Evolutionary conservation across 2,888 invertebrate species (phyloP), one percentile per base, ranked within the genome.

Genomic region (Pecten maximus): DNA sequence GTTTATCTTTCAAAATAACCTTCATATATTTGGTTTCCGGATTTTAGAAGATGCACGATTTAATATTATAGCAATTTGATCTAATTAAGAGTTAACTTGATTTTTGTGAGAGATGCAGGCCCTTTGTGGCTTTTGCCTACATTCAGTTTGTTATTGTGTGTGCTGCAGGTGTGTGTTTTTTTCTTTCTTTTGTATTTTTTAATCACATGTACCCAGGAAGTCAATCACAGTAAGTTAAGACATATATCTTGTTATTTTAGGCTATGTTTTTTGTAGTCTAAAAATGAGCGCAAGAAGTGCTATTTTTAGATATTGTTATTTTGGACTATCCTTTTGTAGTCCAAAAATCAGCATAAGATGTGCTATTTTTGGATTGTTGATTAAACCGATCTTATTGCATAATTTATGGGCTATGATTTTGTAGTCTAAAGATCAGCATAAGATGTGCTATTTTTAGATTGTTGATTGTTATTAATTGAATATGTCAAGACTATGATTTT

Each of bases 261-360:
- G 74, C 74, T 74, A 74, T 74, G 74, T 28, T 74, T 74, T 74
- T 74, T 74, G 74, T 74, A 74, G 74, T 74, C 74, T 74, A 74
- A 74, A 74, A 74, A 74, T 74, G 74, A 74, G 74, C 74, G 35
- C 74, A 74, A 74, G 74, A 74, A 74, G 74, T 74, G 74, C 74
- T 74, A 74, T 74, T 74, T 74, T 74, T 74, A 74, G 74, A 74
- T 74, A 74, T 74, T 74, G 74, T 74, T 74, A 74, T 74, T 74
- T 74, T 74, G 35, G 74, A 74, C 74, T 74, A 74, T 74, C 74
- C 74, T 74, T 35, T 74, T 74, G 74, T 74, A 74, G 74, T 74
- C 74, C 12, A 28, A 74, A 74, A 74, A 74, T 74, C 74, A 74
- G 74, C 74, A 74, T 74, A 74, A 74, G 74, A 74, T 74, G 74